Percentiles rank a stretch among this genome's conserved stretches.
Conservation (phyloP, 2,888 invertebrate genomes). For the Chirona hameri region DNA sequence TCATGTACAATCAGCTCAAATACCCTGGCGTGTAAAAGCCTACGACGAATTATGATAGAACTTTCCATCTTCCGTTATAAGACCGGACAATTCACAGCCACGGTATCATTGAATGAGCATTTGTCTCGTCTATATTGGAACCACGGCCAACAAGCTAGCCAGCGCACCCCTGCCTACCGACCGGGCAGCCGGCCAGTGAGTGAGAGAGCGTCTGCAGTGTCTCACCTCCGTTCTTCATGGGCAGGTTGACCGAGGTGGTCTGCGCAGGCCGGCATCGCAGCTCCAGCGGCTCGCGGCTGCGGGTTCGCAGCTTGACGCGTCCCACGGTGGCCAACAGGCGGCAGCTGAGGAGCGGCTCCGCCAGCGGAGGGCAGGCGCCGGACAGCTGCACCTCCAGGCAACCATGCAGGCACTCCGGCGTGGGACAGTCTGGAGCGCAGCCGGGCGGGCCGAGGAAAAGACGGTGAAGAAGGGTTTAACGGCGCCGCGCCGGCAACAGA, state of each 20-base stretch:
- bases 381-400: not conserved
- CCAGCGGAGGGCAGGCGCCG: not conserved
- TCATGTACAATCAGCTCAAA: too few relatives aligned
- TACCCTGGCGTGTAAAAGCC: too few relatives aligned
- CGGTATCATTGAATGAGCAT: too few relatives aligned
- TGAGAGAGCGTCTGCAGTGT: not conserved
- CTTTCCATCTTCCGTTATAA: too few relatives aligned
- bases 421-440: not conserved
- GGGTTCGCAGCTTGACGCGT: conserved; percentile 1
- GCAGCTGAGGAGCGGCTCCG: not conserved
- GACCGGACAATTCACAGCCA: too few relatives aligned
- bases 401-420: not conserved
- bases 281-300: conserved; percentile 11
- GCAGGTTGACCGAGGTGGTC: conserved; percentile 5
- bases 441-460: too few relatives aligned
- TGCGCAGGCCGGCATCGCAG: not conserved
- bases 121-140: too few relatives aligned
- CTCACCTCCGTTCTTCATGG: conserved; percentile 4
- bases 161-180: not conserved
- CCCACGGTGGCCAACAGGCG: conserved; percentile 4
- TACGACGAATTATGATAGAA: too few relatives aligned
- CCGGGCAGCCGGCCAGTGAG: too few relatives aligned
- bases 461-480: too few relatives aligned
- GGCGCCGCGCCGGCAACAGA: too few relatives aligned
- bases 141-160: too few relatives aligned